phyloP scores from a whole-genome alignment of 1,140 invertebrate species.

The Anagrus nilaparvatae region DNA sequence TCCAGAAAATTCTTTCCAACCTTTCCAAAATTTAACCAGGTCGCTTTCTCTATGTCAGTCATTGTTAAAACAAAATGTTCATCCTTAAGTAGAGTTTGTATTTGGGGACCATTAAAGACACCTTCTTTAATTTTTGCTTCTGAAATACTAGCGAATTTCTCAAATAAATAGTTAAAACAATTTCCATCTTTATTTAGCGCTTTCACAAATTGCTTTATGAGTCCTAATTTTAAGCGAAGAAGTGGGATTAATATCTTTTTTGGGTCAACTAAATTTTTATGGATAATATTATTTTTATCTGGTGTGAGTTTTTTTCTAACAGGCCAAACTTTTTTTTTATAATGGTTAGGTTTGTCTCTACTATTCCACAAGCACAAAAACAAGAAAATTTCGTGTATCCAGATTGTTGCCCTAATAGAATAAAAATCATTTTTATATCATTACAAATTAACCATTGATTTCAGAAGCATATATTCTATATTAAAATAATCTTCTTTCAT shows the following conservation, averaged over 20 bases:
- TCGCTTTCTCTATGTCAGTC: neutral
- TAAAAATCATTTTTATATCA: neutral
- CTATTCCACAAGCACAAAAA: neutral
- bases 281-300: neutral
- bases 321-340: neutral
- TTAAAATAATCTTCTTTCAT: conserved; percentile 29
- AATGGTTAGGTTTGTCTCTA: neutral
- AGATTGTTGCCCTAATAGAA: conserved; percentile 5
- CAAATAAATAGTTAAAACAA: neutral
- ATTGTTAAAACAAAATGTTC: neutral
- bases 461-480: conserved; percentile 10
- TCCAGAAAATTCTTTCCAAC: neutral
- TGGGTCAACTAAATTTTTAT: neutral
- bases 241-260: conserved; percentile 1
- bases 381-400: neutral
- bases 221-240: neutral
- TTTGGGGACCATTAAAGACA: neutral
- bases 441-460: neutral
- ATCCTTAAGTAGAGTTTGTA: neutral
- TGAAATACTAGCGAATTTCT: neutral
- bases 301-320: neutral
- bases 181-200: conserved; percentile 1
- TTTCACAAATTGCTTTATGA: too few species aligned
- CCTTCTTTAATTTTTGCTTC: conserved; percentile 2
- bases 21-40: neutral